Base-by-base conservation (phyloP, 1,140 invertebrate genomes). In the Spodoptera frugiperda region DNA sequence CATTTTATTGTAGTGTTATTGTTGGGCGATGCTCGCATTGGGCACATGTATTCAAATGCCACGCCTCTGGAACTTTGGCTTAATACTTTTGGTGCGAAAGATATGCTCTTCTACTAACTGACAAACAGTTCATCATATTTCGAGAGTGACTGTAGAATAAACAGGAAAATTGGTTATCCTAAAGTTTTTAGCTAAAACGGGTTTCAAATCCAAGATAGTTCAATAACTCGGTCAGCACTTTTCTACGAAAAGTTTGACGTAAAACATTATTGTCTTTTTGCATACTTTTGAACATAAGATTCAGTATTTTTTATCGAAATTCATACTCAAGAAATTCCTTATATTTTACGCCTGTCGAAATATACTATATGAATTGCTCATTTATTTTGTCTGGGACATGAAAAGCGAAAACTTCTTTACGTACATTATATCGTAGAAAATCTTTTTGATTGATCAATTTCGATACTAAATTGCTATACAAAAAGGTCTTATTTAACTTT, bases 1-100 rank as follows among this genome's bases (percentile, higher is more conserved):
- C 39, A 17, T 65, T 48, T 48, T 25, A 67, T 49, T 67, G 11
- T 67, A 49, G 48, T 49, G 21, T 11, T 67, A 67, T 49, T 49
- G 63, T 25, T 17, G 11, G 33, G n/a, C 25, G 33, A 10, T 30
- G 5, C 3, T 12, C 44, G 2, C 11, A 21, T 5, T n/a, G n/a
- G n/a, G n/a, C n/a, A 25, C n/a, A 14, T 39, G 10, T 39, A n/a
- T 57, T 57, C 55, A 14, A 59, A 17, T 0, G 33, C 57, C 57
- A 15, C 30, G n/a, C 57, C 57, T 61, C 30, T 30, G 30, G 5
- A 11, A 15, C 14, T 39, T 39, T 30, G n/a, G 25, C 30, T 10
- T 15, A 30, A 57, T 30, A 14, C 2, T 9, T 61, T 15, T 17
- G 15, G 10, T 17, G 2, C n/a, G 9, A 15, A 0, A 39, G 8